Base-by-base conservation (phyloP, 2,797 vertebrate genomes). In the Syndactyla subalaris region DNA sequence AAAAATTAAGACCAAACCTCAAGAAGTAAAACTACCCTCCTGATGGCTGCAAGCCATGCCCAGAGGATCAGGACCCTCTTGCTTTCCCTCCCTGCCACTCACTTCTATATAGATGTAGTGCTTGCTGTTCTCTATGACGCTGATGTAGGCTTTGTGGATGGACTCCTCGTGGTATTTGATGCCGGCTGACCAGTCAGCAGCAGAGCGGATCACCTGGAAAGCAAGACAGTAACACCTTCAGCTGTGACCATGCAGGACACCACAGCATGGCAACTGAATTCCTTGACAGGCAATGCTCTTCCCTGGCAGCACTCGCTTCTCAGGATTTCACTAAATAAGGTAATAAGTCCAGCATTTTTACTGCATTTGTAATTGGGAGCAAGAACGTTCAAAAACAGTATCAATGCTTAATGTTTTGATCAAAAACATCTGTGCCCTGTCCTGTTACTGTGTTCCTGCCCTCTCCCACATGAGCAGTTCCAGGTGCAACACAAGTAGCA, bases 71-170 rank as follows among this genome's bases (percentile, higher is more conserved):
- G 13, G 14, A 51, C 61, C 16, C 59, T 49, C 13, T 43, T 57
- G 51, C 38, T 57, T 43, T 19, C 45, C 39, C 70, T 26, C 23
- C 12, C 10, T 12, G 61, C 49, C 36, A 95, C 97, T 96, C 91
- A 99, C 99, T 98, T 99, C 99, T 21, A 99, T 99, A 85, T 99
- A 99, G 93, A 99, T 94, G 97, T 98, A 99, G 98, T 99, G 98
- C 36, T 98, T 96, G 98, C 99, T 99, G 96, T 98, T 98, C 87
- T 98, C 46, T 95, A 99, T 99, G 89, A 97, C 98, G 0, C 97
- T 79, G 87, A 99, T 7, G 5, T 99, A 99, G 43, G 99, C 99
- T 2, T 97, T 96, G 93, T 99, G 99, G 97, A 99, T 99, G 81
- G 99, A 99, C 92, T 99, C 99, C 96, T 99, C 99, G 1, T 99